Percentiles rank a stretch among this genome's conserved stretches.
These are phyloP conservation scores for Diaphora mendica DNA, from an alignment of 2,888 invertebrate species.

Conservation along the genomic window DNA sequence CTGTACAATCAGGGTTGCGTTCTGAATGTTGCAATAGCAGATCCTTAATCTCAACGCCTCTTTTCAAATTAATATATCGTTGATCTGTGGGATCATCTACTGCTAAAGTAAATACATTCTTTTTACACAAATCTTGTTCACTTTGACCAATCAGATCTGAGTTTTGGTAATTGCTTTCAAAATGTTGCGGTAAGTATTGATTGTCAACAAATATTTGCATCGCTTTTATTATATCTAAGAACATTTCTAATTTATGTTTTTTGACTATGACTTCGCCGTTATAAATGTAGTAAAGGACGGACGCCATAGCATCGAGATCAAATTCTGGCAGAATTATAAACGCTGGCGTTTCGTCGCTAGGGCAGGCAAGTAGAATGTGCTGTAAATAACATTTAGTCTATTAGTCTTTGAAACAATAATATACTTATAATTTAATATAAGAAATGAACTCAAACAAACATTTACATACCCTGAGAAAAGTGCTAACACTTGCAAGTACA, in stretches of 20 bases:
- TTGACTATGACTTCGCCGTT: constrained; percentile 88
- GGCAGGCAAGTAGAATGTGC: constrained; percentile 71
- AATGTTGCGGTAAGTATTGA: constrained; percentile 59
- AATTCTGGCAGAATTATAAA: constrained; percentile 89
- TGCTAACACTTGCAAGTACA: constrained; percentile 89
- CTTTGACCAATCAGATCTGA: constrained; percentile 34
- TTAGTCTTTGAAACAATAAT: constrained; percentile 21
- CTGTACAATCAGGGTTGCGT: constrained; percentile 56
- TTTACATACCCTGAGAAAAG: constrained; percentile 87
- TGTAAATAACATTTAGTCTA: constrained; percentile 54
- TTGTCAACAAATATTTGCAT: constrained; percentile 77
- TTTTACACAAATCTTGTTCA: constrained; percentile 40
- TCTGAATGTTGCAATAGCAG: constrained; percentile 54
- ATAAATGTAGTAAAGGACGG: constrained; percentile 89
- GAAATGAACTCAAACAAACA: constrained; percentile 1
- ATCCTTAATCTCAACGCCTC: constrained; percentile 54
- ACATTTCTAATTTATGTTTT: constrained; percentile 85
- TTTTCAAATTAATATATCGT: constrained; percentile 62
- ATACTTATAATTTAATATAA: constrained; percentile 13
- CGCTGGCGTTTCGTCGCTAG: constrained; percentile 82
- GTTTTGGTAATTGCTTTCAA: constrained; percentile 42
- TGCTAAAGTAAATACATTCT: constrained; percentile 57
- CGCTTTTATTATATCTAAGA: constrained; percentile 85
- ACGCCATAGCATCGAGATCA: constrained; percentile 87
- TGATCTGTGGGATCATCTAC: constrained; percentile 49